Base-by-base conservation (phyloP, 1,140 invertebrate genomes). In the Anoplophora glabripennis region DNA sequence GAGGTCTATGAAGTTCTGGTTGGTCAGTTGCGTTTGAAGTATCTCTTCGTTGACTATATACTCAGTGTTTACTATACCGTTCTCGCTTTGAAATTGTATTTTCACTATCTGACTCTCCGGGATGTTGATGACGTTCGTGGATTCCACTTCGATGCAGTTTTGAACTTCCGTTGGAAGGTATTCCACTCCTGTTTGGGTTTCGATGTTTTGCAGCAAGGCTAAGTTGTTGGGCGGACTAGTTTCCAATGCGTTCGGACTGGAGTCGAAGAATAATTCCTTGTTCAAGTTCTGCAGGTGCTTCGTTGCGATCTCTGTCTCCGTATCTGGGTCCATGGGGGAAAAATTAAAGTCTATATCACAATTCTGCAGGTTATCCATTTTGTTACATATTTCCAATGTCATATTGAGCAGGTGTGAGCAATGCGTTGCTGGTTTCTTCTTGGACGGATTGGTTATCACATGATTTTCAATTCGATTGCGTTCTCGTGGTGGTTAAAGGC, bases 51-150 rank as follows among this genome's bases (percentile, higher is more conserved):
- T 65, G 17, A 71, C 69, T 2, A 72, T 70, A 51, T 69, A 72
- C 33, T 74, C 67, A 35, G 67, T 70, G 49, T 72, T 73, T 12
- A 73, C 63, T 2, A 67, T 45, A n/a, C 72, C 72, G 21, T 70
- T 61, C 5, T 67, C 61, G 10, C 63, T 70, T 55, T 66, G 61
- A 42, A 70, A 73, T 38, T 71, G 62, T 10, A 73, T 73, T 57
- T 73, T 66, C 7, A 73, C 62, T 17, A 73, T 69, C 42, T 71
- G 68, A 47, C 66, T 68, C 21, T 72, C 67, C 36, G 65, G 60
- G 18, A 72, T 58, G 42, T 40, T 65, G 1, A 74, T 68, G 8
- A 72, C 55, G 47, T 69, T 64, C 8, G 45, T 64, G 0, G 67
- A 67, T 37, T 71, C 67, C 18, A 73, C 67, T 59, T 73, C 72